These are phyloP conservation scores for Halcyon malimbica DNA, from an alignment of 2,113 vertebrate species.

Conservation along the genomic window DNA sequence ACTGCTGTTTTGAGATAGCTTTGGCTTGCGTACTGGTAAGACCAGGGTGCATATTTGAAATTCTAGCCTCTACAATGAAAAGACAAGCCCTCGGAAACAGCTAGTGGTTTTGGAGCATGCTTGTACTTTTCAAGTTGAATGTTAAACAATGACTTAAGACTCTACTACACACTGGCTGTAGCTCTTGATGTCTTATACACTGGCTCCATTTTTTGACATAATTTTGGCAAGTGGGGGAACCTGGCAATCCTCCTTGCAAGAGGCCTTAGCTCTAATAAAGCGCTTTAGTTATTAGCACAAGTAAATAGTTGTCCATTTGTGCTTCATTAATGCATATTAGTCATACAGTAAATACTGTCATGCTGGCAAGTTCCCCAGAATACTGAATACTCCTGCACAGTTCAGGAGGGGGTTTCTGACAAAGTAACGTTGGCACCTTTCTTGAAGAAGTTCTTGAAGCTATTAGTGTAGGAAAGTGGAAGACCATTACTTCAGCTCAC, in stretches of 20 bases:
- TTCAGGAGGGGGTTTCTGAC: slow-evolving; percentile 37
- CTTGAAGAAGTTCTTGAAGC: slow-evolving; percentile 45
- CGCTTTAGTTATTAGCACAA: slow-evolving; percentile 46
- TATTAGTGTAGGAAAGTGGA: neutral
- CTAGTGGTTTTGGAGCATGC: slow-evolving; percentile 33
- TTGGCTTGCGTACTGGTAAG: neutral
- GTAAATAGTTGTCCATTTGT: slow-evolving; percentile 60
- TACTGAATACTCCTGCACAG: slow-evolving; percentile 33
- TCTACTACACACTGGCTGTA: slow-evolving; percentile 14
- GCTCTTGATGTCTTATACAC: slow-evolving; percentile 32
- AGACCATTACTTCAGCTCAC: neutral
- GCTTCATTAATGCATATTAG: slow-evolving; percentile 52
- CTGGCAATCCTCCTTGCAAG: slow-evolving; percentile 44
- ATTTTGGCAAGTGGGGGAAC: slow-evolving; percentile 59
- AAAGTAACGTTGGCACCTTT: slow-evolving; percentile 31
- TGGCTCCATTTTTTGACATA: slow-evolving; percentile 60
- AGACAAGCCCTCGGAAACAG: slow-evolving; percentile 43
- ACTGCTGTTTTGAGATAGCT: slow-evolving; percentile 41
- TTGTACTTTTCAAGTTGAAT: slow-evolving; percentile 34
- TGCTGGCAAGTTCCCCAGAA: slow-evolving; percentile 39
- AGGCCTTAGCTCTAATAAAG: slow-evolving; percentile 61
- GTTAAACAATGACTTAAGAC: slow-evolving; percentile 57
- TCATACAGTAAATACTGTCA: slow-evolving; percentile 52
- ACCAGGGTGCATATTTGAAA: slow-evolving; percentile 24
- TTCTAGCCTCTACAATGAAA: slow-evolving; percentile 40